Percentiles rank a stretch among this genome's conserved stretches.
These are phyloP conservation scores for Fopius arisanus DNA, from an alignment of 1,140 invertebrate genomes.

Conservation along the genomic window DNA sequence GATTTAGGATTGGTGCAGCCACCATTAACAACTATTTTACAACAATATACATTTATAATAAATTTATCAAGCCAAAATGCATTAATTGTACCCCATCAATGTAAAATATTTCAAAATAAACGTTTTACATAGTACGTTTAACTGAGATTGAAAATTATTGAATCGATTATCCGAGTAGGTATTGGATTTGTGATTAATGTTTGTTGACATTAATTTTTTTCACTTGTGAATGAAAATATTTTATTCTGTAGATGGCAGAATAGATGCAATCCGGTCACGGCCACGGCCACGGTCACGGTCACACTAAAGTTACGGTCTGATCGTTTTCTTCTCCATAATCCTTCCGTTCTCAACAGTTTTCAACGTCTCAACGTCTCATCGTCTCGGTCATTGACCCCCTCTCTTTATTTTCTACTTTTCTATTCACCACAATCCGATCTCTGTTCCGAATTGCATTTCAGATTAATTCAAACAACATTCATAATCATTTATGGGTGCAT, in stretches of 20 bases:
- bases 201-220: background rate
- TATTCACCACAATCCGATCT: conserved; percentile 3
- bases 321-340: conserved; percentile 26
- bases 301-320: conserved; percentile 47
- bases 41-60: background rate
- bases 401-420: conserved; percentile 22
- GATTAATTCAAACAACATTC: too few species aligned
- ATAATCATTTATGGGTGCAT: too few species aligned
- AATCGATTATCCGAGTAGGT: too few species aligned
- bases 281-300: conserved; percentile 53
- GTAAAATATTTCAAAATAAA: conserved; percentile 5
- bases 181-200: too few species aligned
- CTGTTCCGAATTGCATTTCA: conserved; percentile 21
- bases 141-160: too few species aligned
- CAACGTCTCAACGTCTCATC: conserved; percentile 26
- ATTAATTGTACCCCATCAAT: background rate
- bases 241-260: conserved; percentile 35
- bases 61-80: background rate
- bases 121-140: background rate
- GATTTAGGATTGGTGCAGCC: too few species aligned
- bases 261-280: conserved; percentile 54
- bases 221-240: background rate
- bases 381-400: conserved; percentile 35
- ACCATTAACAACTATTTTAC: background rate
- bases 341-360: conserved; percentile 3